Base-by-base conservation (phyloP, 2,888 invertebrate species). In the Digitonthophagus gazella region DNA sequence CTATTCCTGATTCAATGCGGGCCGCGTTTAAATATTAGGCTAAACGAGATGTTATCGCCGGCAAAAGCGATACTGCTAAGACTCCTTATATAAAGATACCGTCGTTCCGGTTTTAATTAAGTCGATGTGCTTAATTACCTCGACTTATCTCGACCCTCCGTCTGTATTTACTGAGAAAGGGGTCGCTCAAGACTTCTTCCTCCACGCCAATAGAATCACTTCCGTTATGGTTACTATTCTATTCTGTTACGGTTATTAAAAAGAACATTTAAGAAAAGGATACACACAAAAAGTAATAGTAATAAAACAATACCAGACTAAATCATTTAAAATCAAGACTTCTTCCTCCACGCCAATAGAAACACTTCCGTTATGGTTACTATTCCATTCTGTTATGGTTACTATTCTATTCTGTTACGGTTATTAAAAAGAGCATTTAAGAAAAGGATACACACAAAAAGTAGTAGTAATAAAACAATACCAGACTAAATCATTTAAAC, bases 1-100 rank as follows among this genome's bases (percentile, higher is more conserved):
- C 78, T 80, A 81, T 81, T 80, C 78, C 70, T 76, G 77, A 80
- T 80, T 81, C 80, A 80, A 80, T 80, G 80, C 79, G 78, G 79
- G 75, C 70, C 71, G 75, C 76, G 76, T 76, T 76, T 78, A 78
- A 77, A 77, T 79, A 79, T 77, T 75, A 74, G 71, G 8, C 72
- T 69, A 72, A 74, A 75, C 72, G 75, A 68, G 78, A 78, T 79
- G 73, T 74, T 80, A 79, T 79, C 79, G 67, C 58, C 61, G 11
- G 28, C 67, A 71, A 75, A 76, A 77, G 76, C 77, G 78, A 77
- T 79, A 79, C 76, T 76, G 74, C 75, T 78, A 78, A 77, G 78
- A 77, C 78, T 76, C 74, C 28, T 44, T 44, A 44, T 74, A 76
- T 74, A 78, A 79, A 79, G 78, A 77, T 77, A 76, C 78, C 28